These are phyloP conservation scores for Siphlonurus alternatus DNA, from an alignment of 2,888 invertebrate genomes.

Conservation along the genomic window DNA sequence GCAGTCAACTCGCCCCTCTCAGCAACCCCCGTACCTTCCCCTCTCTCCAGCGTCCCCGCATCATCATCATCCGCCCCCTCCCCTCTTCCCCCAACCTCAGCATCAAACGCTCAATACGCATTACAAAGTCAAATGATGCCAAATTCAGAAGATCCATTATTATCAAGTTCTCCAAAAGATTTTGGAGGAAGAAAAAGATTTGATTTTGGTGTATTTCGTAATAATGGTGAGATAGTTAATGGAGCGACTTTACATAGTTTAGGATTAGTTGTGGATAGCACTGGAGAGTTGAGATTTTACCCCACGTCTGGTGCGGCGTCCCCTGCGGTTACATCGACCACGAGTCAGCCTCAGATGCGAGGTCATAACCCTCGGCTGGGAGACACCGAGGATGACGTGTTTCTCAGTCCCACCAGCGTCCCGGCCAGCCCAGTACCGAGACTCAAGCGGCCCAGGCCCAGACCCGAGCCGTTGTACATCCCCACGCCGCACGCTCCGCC, in stretches of 20 bases:
- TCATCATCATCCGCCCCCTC: slow-evolving; percentile 21
- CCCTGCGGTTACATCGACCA: slow-evolving; percentile 17
- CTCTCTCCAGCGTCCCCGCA: slow-evolving; percentile 23
- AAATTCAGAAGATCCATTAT: slow-evolving; percentile 68
- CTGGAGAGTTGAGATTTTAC: slow-evolving; percentile 42
- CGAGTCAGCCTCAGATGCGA: slow-evolving; percentile 14
- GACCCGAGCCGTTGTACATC: slow-evolving; percentile 19
- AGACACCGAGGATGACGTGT: slow-evolving; percentile 49
- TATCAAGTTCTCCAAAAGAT: slow-evolving; percentile 71
- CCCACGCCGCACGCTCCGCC: slow-evolving; percentile 15
- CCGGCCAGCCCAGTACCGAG: slow-evolving; percentile 5
- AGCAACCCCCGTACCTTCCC: slow-evolving; percentile 37
- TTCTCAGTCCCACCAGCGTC: slow-evolving; percentile 47
- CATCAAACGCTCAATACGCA: slow-evolving; percentile 25
- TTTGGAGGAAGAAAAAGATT: slow-evolving; percentile 27
- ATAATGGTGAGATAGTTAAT: slow-evolving; percentile 16
- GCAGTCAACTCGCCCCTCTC: slow-evolving; percentile 27
- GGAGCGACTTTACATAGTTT: slow-evolving; percentile 27
- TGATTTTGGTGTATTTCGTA: slow-evolving; percentile 26
- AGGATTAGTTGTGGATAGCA: slow-evolving; percentile 38
- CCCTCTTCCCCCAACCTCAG: slow-evolving; percentile 25
- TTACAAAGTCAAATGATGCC: slow-evolving; percentile 72
- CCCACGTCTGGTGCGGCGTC: slow-evolving; percentile 29
- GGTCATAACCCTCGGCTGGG: slow-evolving; percentile 20
- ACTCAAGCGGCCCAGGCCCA: slow-evolving; percentile 25